These are phyloP conservation scores for Vulpes vulpes DNA, from an alignment of 2,113 vertebrate genomes.

Conservation along the genomic window DNA sequence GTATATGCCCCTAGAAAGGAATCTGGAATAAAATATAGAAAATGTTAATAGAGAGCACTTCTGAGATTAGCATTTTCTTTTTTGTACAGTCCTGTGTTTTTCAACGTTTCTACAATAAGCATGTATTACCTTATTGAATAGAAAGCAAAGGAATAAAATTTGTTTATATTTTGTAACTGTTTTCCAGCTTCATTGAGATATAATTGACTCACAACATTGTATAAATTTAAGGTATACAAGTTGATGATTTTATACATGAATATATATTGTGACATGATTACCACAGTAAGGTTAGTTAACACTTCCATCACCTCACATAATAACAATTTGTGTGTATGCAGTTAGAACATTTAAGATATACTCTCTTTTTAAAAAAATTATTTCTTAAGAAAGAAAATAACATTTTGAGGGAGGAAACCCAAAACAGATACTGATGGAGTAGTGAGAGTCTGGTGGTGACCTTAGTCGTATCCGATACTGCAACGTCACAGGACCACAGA, in stretches of 20 bases:
- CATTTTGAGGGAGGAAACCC: background rate
- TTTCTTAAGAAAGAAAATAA: background rate
- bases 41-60: background rate
- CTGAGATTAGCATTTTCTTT: constrained; percentile 20
- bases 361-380: background rate
- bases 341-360: background rate
- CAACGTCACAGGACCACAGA: background rate
- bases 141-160: constrained; percentile 19
- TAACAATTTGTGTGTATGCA: background rate
- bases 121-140: background rate
- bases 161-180: background rate
- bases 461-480: background rate
- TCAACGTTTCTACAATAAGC: background rate
- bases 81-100: background rate
- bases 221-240: background rate
- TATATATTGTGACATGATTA: background rate
- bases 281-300: background rate
- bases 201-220: background rate
- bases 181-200: background rate
- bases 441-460: too few relatives aligned
- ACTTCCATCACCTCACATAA: background rate
- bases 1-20: background rate
- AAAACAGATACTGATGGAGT: background rate
- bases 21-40: constrained; percentile 6
- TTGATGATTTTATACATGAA: background rate